Percentiles rank a stretch among this genome's conserved stretches.
Conservation (phyloP, 2,113 vertebrate species). For the Leucoraja erinaceus region DNA sequence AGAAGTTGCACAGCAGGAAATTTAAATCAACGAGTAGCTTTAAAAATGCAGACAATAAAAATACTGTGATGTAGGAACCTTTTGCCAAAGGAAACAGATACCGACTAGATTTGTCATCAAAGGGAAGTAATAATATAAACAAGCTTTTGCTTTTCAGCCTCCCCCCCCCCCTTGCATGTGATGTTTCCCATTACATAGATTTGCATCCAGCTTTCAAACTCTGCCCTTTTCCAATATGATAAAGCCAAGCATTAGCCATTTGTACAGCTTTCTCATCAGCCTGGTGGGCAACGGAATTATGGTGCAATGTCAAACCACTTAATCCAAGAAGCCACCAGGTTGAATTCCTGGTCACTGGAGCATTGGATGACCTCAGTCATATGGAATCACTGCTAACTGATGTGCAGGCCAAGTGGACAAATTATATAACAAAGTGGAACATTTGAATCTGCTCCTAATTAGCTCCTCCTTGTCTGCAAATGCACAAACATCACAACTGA, state of each 20-base stretch:
- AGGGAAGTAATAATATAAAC: neutral
- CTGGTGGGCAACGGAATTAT: neutral
- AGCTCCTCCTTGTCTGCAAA: neutral
- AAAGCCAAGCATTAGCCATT: neutral
- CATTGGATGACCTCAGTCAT: neutral
- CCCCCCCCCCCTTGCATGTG: neutral
- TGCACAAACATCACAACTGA: neutral
- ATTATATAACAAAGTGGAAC: neutral
- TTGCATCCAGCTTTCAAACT: neutral
- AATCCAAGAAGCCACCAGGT: neutral
- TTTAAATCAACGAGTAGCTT: slow-evolving; percentile 6
- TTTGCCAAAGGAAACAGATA: slow-evolving; percentile 1
- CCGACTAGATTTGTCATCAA: neutral
- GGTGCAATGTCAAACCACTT: neutral
- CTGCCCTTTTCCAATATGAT: neutral
- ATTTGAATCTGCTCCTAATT: neutral
- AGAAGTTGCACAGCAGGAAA: neutral
- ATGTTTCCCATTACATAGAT: neutral
- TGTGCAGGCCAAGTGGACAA: neutral
- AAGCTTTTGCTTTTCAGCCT: neutral
- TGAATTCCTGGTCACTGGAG: neutral
- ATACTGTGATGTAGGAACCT: neutral
- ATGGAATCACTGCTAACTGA: neutral
- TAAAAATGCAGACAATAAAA: neutral
- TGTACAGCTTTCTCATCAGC: neutral